Evolutionary conservation across 2,888 invertebrate genomes (phyloP).

Genomic region (Drosophila ezoana): DNA sequence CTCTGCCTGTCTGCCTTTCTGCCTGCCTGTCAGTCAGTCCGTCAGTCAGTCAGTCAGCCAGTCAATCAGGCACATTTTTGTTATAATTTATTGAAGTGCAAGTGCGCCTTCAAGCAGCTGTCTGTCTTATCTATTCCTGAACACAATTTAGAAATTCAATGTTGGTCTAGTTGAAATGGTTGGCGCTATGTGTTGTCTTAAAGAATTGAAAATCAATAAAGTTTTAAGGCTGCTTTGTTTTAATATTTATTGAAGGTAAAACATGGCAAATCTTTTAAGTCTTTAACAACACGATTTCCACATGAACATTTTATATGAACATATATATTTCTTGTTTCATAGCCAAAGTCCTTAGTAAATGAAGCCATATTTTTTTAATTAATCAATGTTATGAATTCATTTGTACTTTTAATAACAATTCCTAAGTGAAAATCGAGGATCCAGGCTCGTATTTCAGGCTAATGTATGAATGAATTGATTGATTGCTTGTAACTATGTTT

Average conservation of each 20-base stretch:
- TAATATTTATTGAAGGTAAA: not conserved
- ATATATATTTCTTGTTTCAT: not conserved
- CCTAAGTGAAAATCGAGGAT: no score
- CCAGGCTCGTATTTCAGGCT: no score
- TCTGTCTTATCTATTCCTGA: constrained; percentile 1
- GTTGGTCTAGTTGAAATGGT: not conserved
- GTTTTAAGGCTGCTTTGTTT: not conserved
- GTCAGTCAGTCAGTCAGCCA: constrained; percentile 12
- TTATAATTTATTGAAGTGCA: constrained; percentile 42
- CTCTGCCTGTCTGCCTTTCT: constrained; percentile 23
- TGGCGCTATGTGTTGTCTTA: not conserved
- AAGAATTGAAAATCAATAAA: constrained; percentile 2
- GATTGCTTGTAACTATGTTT: no score
- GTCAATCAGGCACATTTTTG: constrained; percentile 32
- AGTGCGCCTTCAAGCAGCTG: constrained; percentile 13
- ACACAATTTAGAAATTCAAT: constrained; percentile 2
- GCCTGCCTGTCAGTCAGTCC: constrained; percentile 4
- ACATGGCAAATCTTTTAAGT: not conserved
- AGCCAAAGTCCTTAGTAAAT: no score
- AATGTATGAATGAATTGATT: no score
- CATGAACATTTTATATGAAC: not conserved
- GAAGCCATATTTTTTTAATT: no score
- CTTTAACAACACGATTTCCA: not conserved
- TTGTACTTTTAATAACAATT: no score
- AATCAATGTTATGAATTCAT: no score